These are phyloP conservation scores for Cranoglanis bouderius DNA, from an alignment of 2,113 vertebrate genomes.

Conservation along the genomic window DNA sequence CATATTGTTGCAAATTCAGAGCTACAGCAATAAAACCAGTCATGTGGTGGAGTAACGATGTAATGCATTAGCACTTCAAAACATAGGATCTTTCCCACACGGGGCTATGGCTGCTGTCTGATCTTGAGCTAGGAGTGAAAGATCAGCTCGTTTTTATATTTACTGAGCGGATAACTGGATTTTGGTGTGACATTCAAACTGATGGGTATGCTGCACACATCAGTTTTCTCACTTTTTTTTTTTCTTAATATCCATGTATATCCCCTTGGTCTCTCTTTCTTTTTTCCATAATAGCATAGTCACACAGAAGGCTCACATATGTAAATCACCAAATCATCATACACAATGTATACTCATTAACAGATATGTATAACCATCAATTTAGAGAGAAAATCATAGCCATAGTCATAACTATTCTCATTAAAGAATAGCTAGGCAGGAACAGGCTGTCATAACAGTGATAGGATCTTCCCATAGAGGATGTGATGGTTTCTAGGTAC, in stretches of 20 bases:
- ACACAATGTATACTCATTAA: not conserved
- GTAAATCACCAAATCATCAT: not conserved
- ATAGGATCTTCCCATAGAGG: constrained; percentile 27
- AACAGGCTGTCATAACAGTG: constrained; percentile 32
- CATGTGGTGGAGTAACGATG: constrained; percentile 47
- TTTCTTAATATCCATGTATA: not conserved
- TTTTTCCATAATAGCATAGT: not conserved
- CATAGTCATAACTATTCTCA: not conserved
- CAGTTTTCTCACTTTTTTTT: constrained; percentile 4
- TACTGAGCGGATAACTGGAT: constrained; percentile 15
- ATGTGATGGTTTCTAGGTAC: constrained; percentile 23
- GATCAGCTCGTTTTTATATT: constrained; percentile 23
- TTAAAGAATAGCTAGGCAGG: not conserved
- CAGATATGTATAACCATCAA: constrained; percentile 6
- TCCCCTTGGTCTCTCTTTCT: not conserved
- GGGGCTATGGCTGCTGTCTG: constrained; percentile 12
- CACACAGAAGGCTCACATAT: not conserved
- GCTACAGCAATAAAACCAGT: constrained; percentile 28
- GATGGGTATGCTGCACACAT: not conserved
- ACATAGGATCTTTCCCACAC: constrained; percentile 33
- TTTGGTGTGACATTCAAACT: constrained; percentile 10
- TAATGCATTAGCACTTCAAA: constrained; percentile 52
- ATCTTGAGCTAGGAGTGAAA: constrained; percentile 31
- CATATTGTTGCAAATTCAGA: constrained; percentile 28
- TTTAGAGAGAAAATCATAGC: not conserved